Evolutionary conservation across 2,888 invertebrate genomes (phyloP), one percentile per base, ranked within the genome.

Genomic region (Papilio demoleus): DNA sequence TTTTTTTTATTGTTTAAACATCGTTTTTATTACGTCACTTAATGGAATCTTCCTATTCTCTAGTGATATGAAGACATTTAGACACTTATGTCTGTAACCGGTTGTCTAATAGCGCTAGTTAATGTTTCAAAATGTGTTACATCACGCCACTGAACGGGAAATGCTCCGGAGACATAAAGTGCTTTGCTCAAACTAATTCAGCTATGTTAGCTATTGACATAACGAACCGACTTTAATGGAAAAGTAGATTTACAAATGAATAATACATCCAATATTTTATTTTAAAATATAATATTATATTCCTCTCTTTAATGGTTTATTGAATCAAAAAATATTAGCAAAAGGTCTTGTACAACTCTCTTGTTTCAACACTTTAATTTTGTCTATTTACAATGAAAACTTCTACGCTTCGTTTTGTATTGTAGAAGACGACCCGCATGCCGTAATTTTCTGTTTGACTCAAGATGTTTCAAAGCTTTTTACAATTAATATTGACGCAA

Each of bases 81-180:
- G 53, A 31, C 17, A 14, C 27, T 27, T n/a, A n/a, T 56, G 31
- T 53, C 24, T 17, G 9, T 31, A 12, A 56, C n/a, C 3, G 53
- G 4, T 31, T 56, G 53, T 31, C 3, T 56, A 31, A 56, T 56
- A 56, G 17, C 9, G 53, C 53, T 53, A n/a, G 53, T 53, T 53
- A 53, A 53, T 50, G 24, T 50, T 27, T 47, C 36, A 36, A 34
- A 34, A 36, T 38, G 38, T 31, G 53, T 56, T 31, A 56, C 53
- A 56, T 53, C n/a, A 31, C 53, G 9, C 17, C 53, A 47, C 47
- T 47, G 27, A 31, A 17, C 31, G 17, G 9, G 9, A 14, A 56
- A 56, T 17, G 9, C 53, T 31, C 17, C 53, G 9, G 53, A 17
- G 53, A 56, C 4, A 31, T 56, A 6, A 8, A n/a, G 24, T 24